Base-by-base conservation (phyloP, 1,140 invertebrate species). In the Phortica variegata region DNA sequence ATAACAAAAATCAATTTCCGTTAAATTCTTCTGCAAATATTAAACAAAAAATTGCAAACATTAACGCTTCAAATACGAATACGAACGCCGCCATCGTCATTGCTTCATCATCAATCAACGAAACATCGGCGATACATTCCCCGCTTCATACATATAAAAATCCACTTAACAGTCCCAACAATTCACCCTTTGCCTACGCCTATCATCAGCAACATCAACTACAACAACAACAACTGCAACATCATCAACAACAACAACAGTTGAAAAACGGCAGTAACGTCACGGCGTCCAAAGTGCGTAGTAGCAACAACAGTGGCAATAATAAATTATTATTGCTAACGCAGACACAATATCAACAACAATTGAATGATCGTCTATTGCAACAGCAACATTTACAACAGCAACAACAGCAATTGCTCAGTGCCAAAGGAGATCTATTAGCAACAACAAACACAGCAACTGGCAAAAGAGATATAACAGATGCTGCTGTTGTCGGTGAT, bases 301-400 rank as follows among this genome's bases (percentile, higher is more conserved):
- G 5, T 31, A 17, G 21, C 21, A 41, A 26, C 51, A 43, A 34
- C 16, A 49, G n/a, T n/a, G n/a, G n/a, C n/a, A n/a, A n/a, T n/a
- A n/a, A n/a, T n/a, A 26, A 46, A 45, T 49, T 49, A 26, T 46
- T 43, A 34, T 33, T 46, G 21, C 33, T 53, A 13, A 46, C 47
- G n/a, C 47, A 54, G n/a, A 47, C 47, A 13, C 43, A 54, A 34
- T 73, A 63, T 38, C 71, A 69, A 59, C 69, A 71, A 39, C 60
- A 73, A 50, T 60, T 74, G 52, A 74, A 73, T 59, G 71, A 74
- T 53, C 62, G 68, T 43, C 50, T 74, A 47, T 39, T 70, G 50
- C 70, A 73, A 54, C 70, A 73, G 45, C 70, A 73, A 47, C 62
- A 70, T 16, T 41, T 73, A 45, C 70, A 73, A 55, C 70, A 73